Base-by-base conservation (phyloP, 2,888 invertebrate genomes). In the Drosophila robusta region DNA sequence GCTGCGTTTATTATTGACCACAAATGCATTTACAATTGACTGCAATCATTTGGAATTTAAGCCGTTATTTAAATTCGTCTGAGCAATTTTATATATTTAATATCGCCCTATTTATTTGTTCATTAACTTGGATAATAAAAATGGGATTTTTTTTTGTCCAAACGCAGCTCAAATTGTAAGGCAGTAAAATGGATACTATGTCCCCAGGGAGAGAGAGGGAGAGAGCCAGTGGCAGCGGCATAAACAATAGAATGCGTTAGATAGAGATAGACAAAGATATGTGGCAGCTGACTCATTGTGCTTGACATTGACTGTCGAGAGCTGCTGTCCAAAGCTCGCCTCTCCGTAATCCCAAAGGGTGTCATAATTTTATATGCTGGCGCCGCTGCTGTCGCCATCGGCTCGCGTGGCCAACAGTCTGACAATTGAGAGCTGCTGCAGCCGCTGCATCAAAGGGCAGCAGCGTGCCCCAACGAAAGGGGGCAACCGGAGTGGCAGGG, bases 331-430 rank as follows among this genome's bases (percentile, higher is more conserved):
- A 62, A 42, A 55, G 70, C 65, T 49, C 57, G 65, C 60, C 58
- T 47, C 55, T 29, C 3, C 3, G 2, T 85, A 72, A 66, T 87
- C 80, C 86, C 81, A 61, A 52, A 77, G 80, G 83, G 80, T 68
- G 76, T 76, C 83, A 86, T 87, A 73, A 87, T 86, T 82, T 87
- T 77, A 79, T 79, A 87, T 85, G 85, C 87, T 71, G 71, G 66
- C 68, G 61, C 67, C 74, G 54, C 36, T 66, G 77, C 47, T 36
- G 36, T 57, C 41, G 49, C 22, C 67, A 56, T 52, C 46, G 75
- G 69, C 57, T 44, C n/a, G 36, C 42, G 14, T 55, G 69, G 34
- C 41, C 61, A 68, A 68, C 49, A 45, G 49, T 5, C 34, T 49
- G 64, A 45, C 41, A 60, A 41, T 42, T 26, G 46, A 57, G 46